Conservation (phyloP, 2,888 invertebrate species). For the Acanthoscelides obtectus region DNA sequence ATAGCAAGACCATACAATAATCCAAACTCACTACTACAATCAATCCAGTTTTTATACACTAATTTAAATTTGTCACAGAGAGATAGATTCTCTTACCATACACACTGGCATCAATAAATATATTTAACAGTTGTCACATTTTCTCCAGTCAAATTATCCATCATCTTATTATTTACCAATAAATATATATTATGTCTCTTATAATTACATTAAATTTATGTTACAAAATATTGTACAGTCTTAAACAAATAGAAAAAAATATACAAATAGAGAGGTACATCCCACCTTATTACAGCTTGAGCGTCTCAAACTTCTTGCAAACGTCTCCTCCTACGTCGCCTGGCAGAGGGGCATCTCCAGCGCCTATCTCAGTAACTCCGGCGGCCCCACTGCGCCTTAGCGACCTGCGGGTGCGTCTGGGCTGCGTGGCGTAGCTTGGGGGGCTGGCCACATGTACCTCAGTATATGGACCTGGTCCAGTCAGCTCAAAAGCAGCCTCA, state of each 20-base stretch:
- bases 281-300: conserved; percentile 31
- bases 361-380: conserved; percentile 40
- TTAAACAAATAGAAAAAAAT: conserved; percentile 25
- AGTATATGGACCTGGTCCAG: conserved; percentile 17
- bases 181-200: conserved; percentile 22
- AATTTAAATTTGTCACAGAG: not conserved
- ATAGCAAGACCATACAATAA: not conserved
- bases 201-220: conserved; percentile 24
- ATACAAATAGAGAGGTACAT: conserved; percentile 11
- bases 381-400: conserved; percentile 11
- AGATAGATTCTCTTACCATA: not conserved
- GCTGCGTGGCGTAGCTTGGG: not conserved
- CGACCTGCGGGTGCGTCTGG: conserved; percentile 1
- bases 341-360: conserved; percentile 44
- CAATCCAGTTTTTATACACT: not conserved
- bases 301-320: conserved; percentile 42
- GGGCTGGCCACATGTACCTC: conserved; percentile 21
- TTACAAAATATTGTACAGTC: conserved; percentile 23
- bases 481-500: conserved; percentile 35
- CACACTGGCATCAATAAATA: not conserved
- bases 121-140: not conserved
- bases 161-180: conserved; percentile 15
- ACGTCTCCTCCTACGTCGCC: conserved; percentile 23
- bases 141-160: conserved; percentile 1
- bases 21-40: not conserved